These are phyloP conservation scores for Nothocercus nigrocapillus DNA, from an alignment of 2,113 vertebrate species.

Conservation along the genomic window DNA sequence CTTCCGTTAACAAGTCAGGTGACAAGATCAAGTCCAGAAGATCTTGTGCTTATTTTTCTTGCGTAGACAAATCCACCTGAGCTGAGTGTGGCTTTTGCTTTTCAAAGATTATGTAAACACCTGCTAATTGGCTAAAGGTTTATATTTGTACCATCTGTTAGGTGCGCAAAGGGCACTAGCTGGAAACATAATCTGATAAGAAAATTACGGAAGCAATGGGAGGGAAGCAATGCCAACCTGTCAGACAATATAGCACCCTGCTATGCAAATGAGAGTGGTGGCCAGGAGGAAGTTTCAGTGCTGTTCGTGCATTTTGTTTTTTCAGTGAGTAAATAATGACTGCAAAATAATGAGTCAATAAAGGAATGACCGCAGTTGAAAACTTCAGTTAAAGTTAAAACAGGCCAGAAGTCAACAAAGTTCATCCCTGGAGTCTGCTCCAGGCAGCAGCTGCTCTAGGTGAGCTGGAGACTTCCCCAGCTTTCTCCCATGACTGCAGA, in stretches of 20 bases:
- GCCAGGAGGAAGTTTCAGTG: constrained; percentile 2
- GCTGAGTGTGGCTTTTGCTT: not conserved
- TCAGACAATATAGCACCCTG: not conserved
- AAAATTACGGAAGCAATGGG: constrained; percentile 16
- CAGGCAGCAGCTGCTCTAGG: constrained; percentile 61
- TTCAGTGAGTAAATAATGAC: not conserved
- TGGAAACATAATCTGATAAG: constrained; percentile 19
- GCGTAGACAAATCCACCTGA: not conserved
- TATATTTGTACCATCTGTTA: not conserved
- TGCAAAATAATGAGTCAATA: constrained; percentile 28
- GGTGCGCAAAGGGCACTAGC: not conserved
- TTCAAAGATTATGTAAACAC: constrained; percentile 10
- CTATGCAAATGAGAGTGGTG: not conserved
- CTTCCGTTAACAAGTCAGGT: not conserved
- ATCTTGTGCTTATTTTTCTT: not conserved
- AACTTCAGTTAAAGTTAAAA: constrained; percentile 49
- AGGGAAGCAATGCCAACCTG: not conserved
- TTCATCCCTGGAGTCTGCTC: constrained; percentile 66
- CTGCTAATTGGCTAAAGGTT: constrained; percentile 4
- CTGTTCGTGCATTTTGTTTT: constrained; percentile 44
- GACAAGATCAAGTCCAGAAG: not conserved
- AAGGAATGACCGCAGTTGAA: constrained; percentile 54
- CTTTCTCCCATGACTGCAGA: not conserved
- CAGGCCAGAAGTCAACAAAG: constrained; percentile 62
- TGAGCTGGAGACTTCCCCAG: constrained; percentile 58